phyloP scores from a whole-genome alignment of 2,113 vertebrate species.

The Bothrops jararaca region DNA sequence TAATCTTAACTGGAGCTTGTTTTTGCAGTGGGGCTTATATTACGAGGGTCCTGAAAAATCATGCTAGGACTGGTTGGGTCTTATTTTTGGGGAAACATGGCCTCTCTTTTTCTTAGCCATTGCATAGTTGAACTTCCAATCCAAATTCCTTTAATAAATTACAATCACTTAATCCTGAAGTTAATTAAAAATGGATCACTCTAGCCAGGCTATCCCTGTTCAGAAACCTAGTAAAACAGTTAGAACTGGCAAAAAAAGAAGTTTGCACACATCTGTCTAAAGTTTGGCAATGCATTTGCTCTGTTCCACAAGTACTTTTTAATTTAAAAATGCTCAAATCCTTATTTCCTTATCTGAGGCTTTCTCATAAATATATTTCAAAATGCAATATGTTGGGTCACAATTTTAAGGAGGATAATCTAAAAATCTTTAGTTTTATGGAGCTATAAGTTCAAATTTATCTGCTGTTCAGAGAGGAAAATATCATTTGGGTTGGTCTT shows the following conservation, averaged over 20 bases:
- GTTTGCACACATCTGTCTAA: not conserved
- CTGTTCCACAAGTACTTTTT: not conserved
- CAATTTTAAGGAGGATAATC: slow-evolving; percentile 5
- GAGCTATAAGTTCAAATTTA: not conserved
- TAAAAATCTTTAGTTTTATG: not conserved
- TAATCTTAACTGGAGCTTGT: too few relatives aligned
- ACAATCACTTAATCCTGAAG: not conserved
- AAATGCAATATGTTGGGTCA: not conserved
- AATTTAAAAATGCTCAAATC: slow-evolving; percentile 25
- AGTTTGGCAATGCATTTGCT: not conserved
- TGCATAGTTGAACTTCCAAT: not conserved
- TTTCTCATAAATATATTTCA: slow-evolving; percentile 3
- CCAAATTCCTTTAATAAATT: not conserved
- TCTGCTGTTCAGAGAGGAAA: not conserved
- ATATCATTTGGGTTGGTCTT: slow-evolving; percentile 3
- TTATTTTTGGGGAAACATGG: too few relatives aligned
- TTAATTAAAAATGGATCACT: not conserved
- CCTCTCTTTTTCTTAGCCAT: not conserved
- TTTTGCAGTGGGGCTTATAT: too few relatives aligned
- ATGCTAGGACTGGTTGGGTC: too few relatives aligned
- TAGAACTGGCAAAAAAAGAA: not conserved
- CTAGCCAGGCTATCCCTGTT: not conserved
- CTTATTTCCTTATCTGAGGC: not conserved
- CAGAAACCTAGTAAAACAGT: not conserved
- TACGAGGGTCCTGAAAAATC: too few relatives aligned